These are phyloP conservation scores for Teleopsis dalmanni DNA, from an alignment of 1,140 invertebrate species.

Conservation along the genomic window DNA sequence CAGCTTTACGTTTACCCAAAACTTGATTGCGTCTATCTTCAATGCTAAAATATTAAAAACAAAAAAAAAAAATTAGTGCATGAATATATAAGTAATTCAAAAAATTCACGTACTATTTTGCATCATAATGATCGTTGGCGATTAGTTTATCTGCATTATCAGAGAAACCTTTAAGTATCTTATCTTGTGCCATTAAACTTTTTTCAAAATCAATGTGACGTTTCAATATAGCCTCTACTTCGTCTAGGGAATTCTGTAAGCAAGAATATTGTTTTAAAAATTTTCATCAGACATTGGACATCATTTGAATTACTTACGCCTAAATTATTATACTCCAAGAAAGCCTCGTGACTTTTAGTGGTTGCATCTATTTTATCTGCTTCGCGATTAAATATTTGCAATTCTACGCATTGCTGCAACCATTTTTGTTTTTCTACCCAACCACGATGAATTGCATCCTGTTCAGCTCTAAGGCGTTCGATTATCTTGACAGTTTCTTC, in stretches of 20 bases:
- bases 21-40: conserved; percentile 69
- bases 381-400: conserved; percentile 90
- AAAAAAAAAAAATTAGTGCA: not conserved
- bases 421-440: conserved; percentile 79
- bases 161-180: conserved; percentile 77
- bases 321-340: conserved; percentile 80
- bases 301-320: conserved; percentile 59
- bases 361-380: conserved; percentile 95
- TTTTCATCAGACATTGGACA: not conserved
- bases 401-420: conserved; percentile 75
- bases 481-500: conserved; percentile 65
- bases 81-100: not conserved
- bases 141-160: conserved; percentile 82
- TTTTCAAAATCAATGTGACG: conserved; percentile 92
- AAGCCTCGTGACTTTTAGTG: conserved; percentile 87
- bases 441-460: conserved; percentile 64
- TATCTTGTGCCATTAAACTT: conserved; percentile 87
- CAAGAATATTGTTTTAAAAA: not conserved
- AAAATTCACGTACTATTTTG: conserved; percentile 58
- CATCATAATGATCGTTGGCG: conserved; percentile 77
- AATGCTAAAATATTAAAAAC: conserved; percentile 50
- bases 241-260: conserved; percentile 77
- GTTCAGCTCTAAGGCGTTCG: conserved; percentile 65
- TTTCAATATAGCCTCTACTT: conserved; percentile 89
- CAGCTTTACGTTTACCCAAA: conserved; percentile 59